phyloP scores from a whole-genome alignment of 2,888 invertebrate genomes.

The Drosophila atripex region DNA sequence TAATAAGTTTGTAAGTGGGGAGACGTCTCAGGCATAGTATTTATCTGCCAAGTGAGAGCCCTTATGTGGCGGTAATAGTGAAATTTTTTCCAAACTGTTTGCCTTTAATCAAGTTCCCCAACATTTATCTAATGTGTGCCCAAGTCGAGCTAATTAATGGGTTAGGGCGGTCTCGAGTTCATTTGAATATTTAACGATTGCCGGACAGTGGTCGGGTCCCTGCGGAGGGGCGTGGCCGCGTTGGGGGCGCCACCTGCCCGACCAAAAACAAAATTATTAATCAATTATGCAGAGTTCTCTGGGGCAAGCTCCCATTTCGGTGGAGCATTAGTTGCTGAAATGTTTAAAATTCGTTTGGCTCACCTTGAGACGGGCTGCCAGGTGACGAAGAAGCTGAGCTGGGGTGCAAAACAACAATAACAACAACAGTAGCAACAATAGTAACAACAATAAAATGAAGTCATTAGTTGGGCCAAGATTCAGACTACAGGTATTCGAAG shows the following conservation, averaged over 20 bases:
- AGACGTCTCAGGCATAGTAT: constrained; percentile 1
- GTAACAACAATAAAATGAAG: constrained; percentile 28
- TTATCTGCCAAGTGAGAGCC: background rate
- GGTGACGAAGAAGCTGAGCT: constrained; percentile 1
- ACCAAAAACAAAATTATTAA: constrained; percentile 56
- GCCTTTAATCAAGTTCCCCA: constrained; percentile 35
- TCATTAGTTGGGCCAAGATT: constrained; percentile 44
- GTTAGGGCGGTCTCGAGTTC: constrained; percentile 48
- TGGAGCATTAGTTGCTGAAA: constrained; percentile 22
- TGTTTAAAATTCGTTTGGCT: constrained; percentile 19
- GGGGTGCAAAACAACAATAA: background rate
- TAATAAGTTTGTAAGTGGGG: constrained; percentile 39
- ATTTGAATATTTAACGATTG: constrained; percentile 69
- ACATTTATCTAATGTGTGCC: constrained; percentile 66
- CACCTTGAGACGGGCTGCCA: constrained; percentile 32
- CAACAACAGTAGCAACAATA: no score
- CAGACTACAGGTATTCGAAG: constrained; percentile 13
- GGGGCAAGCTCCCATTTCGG: constrained; percentile 8
- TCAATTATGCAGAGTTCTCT: constrained; percentile 71
- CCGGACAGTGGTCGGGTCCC: constrained; percentile 2
- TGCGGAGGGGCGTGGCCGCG: constrained; percentile 25
- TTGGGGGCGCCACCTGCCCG: constrained; percentile 36
- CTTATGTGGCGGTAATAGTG: background rate
- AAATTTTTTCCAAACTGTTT: constrained; percentile 30
- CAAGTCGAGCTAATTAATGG: constrained; percentile 68